These are phyloP conservation scores for Cremastinae sp. DNA, from an alignment of 2,888 invertebrate species.

Conservation along the genomic window DNA sequence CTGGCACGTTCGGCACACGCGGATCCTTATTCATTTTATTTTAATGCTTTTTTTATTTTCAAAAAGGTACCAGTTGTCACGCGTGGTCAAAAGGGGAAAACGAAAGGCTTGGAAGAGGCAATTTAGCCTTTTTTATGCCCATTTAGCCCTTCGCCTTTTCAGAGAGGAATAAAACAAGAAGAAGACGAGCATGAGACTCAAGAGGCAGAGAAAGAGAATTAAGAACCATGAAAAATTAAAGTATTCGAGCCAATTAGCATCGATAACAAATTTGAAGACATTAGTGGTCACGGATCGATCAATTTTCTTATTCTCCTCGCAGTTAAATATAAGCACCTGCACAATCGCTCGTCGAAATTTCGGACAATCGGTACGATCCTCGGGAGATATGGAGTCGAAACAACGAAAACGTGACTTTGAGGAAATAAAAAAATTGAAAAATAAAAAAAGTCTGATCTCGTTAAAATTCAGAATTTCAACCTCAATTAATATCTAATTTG, in stretches of 20 bases:
- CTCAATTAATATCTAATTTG: too few species aligned
- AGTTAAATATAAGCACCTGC: constrained; percentile 41
- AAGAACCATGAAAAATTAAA: constrained; percentile 23
- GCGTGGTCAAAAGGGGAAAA: too few species aligned
- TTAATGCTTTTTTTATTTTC: too few species aligned
- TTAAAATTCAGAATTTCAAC: too few species aligned
- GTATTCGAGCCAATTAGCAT: constrained; percentile 28
- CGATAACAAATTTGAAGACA: constrained; percentile 4
- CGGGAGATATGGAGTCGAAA: too few species aligned
- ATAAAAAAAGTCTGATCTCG: too few species aligned
- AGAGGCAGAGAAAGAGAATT: not conserved
- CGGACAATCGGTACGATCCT: too few species aligned
- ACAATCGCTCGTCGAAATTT: not conserved
- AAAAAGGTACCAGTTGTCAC: too few species aligned
- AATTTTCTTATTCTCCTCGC: constrained; percentile 8
- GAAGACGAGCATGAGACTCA: not conserved
- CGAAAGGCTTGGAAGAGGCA: too few species aligned
- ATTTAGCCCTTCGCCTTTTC: not conserved
- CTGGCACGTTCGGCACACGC: constrained; percentile 25
- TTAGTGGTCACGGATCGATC: constrained; percentile 1
- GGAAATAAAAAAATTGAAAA: too few species aligned
- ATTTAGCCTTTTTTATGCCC: too few species aligned
- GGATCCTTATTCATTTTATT: not conserved
- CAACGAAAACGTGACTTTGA: too few species aligned
- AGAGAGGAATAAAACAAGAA: not conserved